These are phyloP conservation scores for Carlito syrichta DNA, from an alignment of 2,113 vertebrate species.

Conservation along the genomic window DNA sequence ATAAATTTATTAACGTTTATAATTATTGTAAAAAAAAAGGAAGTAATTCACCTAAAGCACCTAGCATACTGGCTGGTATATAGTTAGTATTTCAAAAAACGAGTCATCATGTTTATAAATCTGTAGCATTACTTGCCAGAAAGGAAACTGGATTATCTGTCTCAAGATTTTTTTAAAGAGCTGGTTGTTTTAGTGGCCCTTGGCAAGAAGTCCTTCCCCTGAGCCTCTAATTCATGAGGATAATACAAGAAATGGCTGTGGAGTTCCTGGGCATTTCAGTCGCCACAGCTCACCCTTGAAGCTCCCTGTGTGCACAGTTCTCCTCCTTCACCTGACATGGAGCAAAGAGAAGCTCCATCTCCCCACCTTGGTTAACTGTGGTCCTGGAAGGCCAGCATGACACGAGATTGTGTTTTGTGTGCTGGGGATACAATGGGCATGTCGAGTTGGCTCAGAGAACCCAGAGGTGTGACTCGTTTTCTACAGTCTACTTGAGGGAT, in stretches of 20 bases:
- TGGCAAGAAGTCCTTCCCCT: not conserved
- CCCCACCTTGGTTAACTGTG: too few relatives aligned
- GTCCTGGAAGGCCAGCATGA: too few relatives aligned
- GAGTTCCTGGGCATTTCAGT: too few relatives aligned
- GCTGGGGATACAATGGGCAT: too few relatives aligned
- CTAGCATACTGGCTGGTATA: not conserved
- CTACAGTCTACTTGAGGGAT: not conserved
- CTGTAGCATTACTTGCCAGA: not conserved
- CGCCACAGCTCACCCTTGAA: not conserved
- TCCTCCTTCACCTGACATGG: not conserved
- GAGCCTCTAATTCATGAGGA: not conserved
- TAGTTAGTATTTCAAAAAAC: not conserved
- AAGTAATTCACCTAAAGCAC: not conserved
- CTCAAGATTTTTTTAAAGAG: not conserved
- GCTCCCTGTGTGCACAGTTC: not conserved
- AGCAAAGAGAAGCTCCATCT: not conserved
- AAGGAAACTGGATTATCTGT: not conserved
- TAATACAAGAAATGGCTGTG: not conserved
- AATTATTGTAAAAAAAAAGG: not conserved
- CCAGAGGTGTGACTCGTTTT: not conserved
- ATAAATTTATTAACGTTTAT: not conserved
- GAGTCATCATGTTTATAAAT: not conserved
- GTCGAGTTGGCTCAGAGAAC: too few relatives aligned
- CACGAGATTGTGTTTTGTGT: too few relatives aligned
- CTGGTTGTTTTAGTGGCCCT: not conserved